Evolutionary conservation across 2,797 vertebrate genomes (phyloP).

Genomic region (Ataeniobius toweri): DNA sequence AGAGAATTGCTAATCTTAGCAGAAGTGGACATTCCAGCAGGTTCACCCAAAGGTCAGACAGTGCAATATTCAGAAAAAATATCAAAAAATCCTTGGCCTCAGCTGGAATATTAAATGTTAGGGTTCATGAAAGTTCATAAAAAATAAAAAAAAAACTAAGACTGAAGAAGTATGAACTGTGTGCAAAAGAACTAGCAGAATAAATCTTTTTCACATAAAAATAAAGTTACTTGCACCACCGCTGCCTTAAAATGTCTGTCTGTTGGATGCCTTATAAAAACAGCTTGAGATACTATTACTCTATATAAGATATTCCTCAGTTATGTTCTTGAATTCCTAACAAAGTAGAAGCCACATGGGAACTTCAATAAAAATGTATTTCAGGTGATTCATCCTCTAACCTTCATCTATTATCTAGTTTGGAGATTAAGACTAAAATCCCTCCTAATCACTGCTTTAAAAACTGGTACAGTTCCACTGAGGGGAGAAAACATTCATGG

Average conservation of each 20-base stretch:
- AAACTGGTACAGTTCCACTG: background rate
- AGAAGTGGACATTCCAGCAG: background rate
- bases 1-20: background rate
- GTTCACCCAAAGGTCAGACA: background rate
- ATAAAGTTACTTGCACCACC: background rate
- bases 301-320: background rate
- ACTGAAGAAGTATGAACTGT: background rate
- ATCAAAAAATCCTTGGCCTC: background rate
- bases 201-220: background rate
- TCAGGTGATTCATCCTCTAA: background rate
- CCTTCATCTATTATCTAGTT: slow-evolving; percentile 23
- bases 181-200: background rate
- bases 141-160: background rate
- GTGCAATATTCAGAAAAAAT: background rate
- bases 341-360: background rate
- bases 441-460: slow-evolving; percentile 40
- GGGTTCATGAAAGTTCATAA: background rate
- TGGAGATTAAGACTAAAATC: slow-evolving; percentile 44
- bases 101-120: background rate
- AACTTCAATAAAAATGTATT: background rate
- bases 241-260: background rate
- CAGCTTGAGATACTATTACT: background rate
- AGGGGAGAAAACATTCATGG: background rate
- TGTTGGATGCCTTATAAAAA: background rate
- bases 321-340: background rate